Percentiles rank a stretch among this genome's conserved stretches.
phyloP scores from a whole-genome alignment of 2,797 vertebrate genomes.

The Megalops cyprinoides region DNA sequence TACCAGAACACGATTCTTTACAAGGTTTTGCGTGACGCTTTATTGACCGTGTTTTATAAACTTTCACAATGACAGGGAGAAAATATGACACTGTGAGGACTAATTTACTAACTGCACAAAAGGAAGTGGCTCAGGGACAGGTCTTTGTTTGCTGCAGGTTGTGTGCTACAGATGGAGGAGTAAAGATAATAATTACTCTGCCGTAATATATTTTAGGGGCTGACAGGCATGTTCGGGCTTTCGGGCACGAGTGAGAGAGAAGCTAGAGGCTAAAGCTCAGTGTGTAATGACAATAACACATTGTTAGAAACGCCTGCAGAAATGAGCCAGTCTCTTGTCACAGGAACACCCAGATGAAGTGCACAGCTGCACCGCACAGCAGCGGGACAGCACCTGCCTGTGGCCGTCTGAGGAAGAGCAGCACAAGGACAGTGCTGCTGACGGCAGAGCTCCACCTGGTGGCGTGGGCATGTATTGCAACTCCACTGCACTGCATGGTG shows the following conservation, averaged over 20 bases:
- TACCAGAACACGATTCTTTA: constrained; percentile 11
- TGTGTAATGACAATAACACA: neutral
- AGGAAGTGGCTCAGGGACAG: constrained; percentile 19
- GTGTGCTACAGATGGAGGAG: neutral
- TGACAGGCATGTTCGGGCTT: neutral
- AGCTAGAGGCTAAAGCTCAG: neutral
- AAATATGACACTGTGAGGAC: neutral
- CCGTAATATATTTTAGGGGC: neutral
- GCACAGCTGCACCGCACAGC: constrained; percentile 14
- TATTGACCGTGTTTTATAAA: constrained; percentile 27
- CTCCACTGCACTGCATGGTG: neutral
- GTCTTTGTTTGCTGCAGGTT: constrained; percentile 12
- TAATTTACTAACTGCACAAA: neutral
- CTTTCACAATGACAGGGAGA: constrained; percentile 5
- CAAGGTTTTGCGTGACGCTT: constrained; percentile 12
- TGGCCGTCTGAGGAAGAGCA: constrained; percentile 48
- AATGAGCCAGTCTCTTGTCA: neutral
- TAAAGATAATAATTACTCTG: neutral
- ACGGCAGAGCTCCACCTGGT: neutral
- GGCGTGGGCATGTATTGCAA: neutral
- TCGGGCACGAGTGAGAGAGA: neutral
- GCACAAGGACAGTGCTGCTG: neutral
- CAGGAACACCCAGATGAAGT: neutral
- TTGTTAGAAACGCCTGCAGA: neutral
- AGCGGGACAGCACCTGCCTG: constrained; percentile 46